Conservation (phyloP, 2,113 vertebrate genomes). For the Neogale vison region DNA sequence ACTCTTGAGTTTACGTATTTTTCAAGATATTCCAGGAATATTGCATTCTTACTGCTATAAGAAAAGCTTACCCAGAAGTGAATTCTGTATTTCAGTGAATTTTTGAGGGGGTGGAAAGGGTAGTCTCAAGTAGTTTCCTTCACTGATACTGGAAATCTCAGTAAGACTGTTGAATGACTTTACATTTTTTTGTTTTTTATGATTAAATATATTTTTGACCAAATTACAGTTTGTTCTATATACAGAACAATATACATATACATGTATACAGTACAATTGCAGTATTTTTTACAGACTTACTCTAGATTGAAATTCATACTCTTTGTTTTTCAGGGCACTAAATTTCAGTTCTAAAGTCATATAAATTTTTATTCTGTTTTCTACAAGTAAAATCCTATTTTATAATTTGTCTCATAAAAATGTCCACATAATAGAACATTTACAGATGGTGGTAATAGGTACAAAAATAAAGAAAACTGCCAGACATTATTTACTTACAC, state of each 20-base stretch:
- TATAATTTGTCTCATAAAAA: conserved; percentile 21
- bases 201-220: conserved; percentile 32
- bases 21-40: neutral
- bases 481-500: neutral
- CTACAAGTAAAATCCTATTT: neutral
- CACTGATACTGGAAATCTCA: neutral
- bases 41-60: neutral
- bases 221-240: neutral
- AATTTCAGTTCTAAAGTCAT: neutral
- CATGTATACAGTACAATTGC: neutral
- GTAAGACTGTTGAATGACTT: neutral
- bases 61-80: neutral
- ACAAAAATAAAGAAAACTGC: neutral
- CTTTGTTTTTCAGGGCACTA: neutral
- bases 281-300: neutral
- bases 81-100: neutral
- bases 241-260: no score
- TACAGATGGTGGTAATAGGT: neutral
- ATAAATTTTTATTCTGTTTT: neutral
- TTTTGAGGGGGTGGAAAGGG: neutral
- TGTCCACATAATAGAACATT: neutral
- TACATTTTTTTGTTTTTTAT: neutral
- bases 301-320: neutral
- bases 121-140: neutral
- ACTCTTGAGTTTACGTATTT: neutral